These are phyloP conservation scores for Melieria crassipennis DNA, from an alignment of 2,888 invertebrate species.

Conservation along the genomic window DNA sequence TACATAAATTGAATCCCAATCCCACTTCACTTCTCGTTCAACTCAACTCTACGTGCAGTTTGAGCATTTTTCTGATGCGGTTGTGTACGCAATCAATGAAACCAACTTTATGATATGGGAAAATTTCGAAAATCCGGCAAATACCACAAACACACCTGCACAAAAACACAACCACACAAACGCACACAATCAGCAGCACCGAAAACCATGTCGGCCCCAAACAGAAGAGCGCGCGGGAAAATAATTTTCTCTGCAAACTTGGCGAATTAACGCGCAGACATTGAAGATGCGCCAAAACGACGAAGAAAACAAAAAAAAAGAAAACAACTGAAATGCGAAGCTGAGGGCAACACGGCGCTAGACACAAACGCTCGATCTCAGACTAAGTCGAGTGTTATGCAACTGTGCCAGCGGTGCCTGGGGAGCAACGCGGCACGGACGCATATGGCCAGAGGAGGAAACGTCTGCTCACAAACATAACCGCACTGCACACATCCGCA, in stretches of 20 bases:
- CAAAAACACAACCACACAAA: conserved; percentile 33
- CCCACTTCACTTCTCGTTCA: too few relatives aligned
- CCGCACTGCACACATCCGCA: too few relatives aligned
- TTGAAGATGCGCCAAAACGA: conserved; percentile 24
- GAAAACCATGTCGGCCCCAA: conserved; percentile 31
- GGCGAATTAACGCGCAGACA: conserved; percentile 8
- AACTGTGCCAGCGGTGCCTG: too few relatives aligned
- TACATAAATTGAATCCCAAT: too few relatives aligned
- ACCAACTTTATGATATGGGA: conserved; percentile 59
- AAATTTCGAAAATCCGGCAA: conserved; percentile 50
- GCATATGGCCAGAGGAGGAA: too few relatives aligned
- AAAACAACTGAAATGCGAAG: background rate
- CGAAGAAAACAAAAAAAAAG: background rate
- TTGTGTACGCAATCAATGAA: conserved; percentile 51
- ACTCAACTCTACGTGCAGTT: too few relatives aligned
- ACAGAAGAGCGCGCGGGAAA: conserved; percentile 56
- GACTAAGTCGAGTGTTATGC: too few relatives aligned
- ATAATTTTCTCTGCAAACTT: conserved; percentile 44
- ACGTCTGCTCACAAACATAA: too few relatives aligned
- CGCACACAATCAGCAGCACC: background rate
- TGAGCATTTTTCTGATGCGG: too few relatives aligned
- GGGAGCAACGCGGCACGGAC: too few relatives aligned
- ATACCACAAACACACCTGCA: conserved; percentile 38
- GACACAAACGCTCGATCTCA: too few relatives aligned
- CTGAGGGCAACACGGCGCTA: background rate